Evolutionary conservation across 1,140 invertebrate genomes (phyloP).

Genomic region (Leptinotarsa texana): DNA sequence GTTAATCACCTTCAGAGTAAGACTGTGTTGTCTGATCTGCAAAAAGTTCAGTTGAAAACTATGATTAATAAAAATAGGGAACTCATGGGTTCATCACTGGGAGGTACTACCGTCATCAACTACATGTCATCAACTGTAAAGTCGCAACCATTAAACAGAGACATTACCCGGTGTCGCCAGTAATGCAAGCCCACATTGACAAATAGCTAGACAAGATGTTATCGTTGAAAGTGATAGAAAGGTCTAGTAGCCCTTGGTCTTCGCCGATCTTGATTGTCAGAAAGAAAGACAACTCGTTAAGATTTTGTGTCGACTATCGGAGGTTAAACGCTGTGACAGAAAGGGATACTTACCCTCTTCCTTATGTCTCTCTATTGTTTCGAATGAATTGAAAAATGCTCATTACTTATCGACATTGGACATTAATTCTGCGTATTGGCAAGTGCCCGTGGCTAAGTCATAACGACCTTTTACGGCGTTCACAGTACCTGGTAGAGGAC

Average conservation of each 20-base stretch:
- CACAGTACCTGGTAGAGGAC: too few species aligned
- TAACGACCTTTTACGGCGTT: too few species aligned
- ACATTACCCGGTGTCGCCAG: slow-evolving; percentile 36
- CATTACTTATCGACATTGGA: too few species aligned
- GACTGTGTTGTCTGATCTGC: neutral
- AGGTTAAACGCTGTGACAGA: slow-evolving; percentile 40
- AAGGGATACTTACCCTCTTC: too few species aligned
- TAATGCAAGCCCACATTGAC: slow-evolving; percentile 31
- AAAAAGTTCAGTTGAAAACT: neutral
- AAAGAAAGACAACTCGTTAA: slow-evolving; percentile 29
- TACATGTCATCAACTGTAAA: slow-evolving; percentile 40
- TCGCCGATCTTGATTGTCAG: slow-evolving; percentile 32
- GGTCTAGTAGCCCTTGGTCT: slow-evolving; percentile 41
- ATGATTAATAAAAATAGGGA: neutral
- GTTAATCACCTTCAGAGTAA: neutral
- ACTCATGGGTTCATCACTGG: slow-evolving; percentile 21
- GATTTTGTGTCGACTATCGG: slow-evolving; percentile 42
- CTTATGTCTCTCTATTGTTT: too few species aligned
- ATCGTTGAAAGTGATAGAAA: slow-evolving; percentile 24
- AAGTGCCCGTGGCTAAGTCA: too few species aligned
- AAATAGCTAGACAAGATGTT: slow-evolving; percentile 37
- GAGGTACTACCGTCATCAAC: slow-evolving; percentile 26
- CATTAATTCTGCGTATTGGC: too few species aligned
- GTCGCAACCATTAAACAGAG: slow-evolving; percentile 38
- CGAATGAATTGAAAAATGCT: too few species aligned